Base-by-base conservation (phyloP, 2,888 invertebrate genomes). In the Troides helena region DNA sequence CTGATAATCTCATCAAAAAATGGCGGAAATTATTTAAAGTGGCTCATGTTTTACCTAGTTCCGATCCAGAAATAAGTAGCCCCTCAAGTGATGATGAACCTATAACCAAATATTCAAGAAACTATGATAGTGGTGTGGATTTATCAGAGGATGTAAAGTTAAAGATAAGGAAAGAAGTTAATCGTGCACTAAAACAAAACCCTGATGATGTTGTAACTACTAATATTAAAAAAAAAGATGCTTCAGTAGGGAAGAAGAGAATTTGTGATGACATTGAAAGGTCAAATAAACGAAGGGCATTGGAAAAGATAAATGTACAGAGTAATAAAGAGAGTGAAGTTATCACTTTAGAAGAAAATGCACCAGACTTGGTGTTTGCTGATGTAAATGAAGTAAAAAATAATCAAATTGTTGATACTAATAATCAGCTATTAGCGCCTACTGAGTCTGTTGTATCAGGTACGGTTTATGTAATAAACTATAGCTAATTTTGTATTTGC, bases 1-100 rank as follows among this genome's bases (percentile, higher is more conserved):
- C 84, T 0, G 85, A 89, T 57, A 78, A 85, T 10, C 72, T 90
- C 6, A 74, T 85, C 12, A 80, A 77, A 30, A 86, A 85, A 78
- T 87, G 85, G 85, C 80, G 80, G 7, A 61, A 77, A 23, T 76
- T 84, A 23, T 81, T 85, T 50, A 82, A 81, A 60, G 71, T 75
- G 23, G 80, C 84, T 59, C 80, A 83, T 50, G 58, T 77, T 2
- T 66, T 72, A 43, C 74, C 77, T 0, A 72, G 71, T 4, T 53
- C 69, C 0, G 72, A 71, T 18, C 17, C 68, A 17, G 72, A 67
- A 39, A 67, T 65, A 17, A 12, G 58, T 39, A 53, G 56, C 21
- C 6, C 70, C 18, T 77, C 77, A 6, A 89, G 88, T 70, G 90
- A 90, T 65, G 91, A 92, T 74, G 89, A 90, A 60, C 91, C 91